Evolutionary conservation across 2,113 vertebrate species (phyloP), one percentile per base, ranked within the genome.

Genomic region (Lophochroa leadbeateri): DNA sequence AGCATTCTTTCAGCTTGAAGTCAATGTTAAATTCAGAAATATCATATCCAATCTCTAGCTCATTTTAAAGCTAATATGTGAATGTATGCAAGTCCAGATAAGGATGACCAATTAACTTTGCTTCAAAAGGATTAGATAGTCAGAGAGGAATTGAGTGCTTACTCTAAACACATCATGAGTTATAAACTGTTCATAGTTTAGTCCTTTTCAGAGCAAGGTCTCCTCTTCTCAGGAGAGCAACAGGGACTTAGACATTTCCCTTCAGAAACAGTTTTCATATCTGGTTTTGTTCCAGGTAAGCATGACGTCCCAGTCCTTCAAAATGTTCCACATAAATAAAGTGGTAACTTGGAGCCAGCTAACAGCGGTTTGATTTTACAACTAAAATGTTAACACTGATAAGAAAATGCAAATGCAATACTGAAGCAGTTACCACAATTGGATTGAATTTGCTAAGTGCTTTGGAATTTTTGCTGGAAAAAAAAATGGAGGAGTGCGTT

Each of bases 321-420:
- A 81, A 67, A 82, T 37, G 7, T 71, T 89, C 8, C 43, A 71
- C 39, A 23, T 71, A 55, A 71, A 64, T 60, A 76, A 86, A 90
- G 27, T 0, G 0, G 14, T 67, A 60, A 76, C 13, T 43, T 44
- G 78, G 12, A 91, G 20, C 25, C 47, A 79, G 12, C 44, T 87
- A 52, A 52, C 8, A 61, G 49, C 11, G 21, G n/a, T 70, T 88
- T 92, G 41, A 53, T 92, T 93, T 94, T 72, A 53, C 23, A 63
- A 74, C 9, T 58, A 20, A 86, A 93, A 67, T 80, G 20, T 58
- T 94, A 94, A 53, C 28, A 58, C 10, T 46, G n/a, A 10, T 90
- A 49, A 57, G 79, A 97, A 97, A 90, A 90, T 58, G 67, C 28
- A 92, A 83, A 92, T 80, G 37, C 46, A 77, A 9, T 70, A 49